Percentiles rank a stretch among this genome's conserved stretches.
Evolutionary conservation across 2,113 vertebrate species (phyloP).

Genomic region (Melospiza melodia): DNA sequence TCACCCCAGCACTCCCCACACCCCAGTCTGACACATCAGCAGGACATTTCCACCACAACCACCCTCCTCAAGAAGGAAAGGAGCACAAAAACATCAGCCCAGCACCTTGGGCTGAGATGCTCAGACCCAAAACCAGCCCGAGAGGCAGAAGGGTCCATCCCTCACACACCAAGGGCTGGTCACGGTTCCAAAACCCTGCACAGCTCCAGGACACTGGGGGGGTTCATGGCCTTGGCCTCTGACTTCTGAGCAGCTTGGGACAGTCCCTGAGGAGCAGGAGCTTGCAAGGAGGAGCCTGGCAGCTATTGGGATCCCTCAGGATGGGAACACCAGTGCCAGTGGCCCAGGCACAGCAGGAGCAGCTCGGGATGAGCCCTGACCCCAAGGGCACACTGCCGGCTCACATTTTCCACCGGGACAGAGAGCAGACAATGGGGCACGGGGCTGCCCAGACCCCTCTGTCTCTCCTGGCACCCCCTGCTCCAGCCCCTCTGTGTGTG

Average conservation of each 20-base stretch:
- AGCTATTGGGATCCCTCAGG: rapidly evolving
- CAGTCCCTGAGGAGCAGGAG: not conserved
- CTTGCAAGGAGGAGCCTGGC: not conserved
- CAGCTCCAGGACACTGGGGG: not conserved
- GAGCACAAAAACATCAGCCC: not conserved
- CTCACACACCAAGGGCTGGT: not conserved
- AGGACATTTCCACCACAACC: not conserved
- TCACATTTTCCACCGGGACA: not conserved
- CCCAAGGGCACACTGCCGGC: not conserved
- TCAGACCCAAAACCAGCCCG: not conserved
- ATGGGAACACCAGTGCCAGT: rapidly evolving
- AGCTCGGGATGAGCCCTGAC: rapidly evolving
- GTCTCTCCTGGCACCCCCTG: not conserved
- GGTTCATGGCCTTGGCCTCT: not conserved
- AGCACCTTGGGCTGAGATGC: not conserved
- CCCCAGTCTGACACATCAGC: not conserved
- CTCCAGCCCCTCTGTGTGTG: rapidly evolving
- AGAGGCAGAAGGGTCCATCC: not conserved
- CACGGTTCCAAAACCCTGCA: not conserved
- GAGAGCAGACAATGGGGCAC: rapidly evolving
- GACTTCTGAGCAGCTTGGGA: not conserved
- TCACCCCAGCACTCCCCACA: not conserved
- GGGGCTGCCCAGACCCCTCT: not conserved
- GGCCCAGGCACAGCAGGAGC: not conserved
- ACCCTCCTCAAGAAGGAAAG: not conserved